Percentiles rank a stretch among this genome's conserved stretches.
Conservation (phyloP, 1,140 invertebrate genomes). For the Zaprionus ghesquierei region DNA sequence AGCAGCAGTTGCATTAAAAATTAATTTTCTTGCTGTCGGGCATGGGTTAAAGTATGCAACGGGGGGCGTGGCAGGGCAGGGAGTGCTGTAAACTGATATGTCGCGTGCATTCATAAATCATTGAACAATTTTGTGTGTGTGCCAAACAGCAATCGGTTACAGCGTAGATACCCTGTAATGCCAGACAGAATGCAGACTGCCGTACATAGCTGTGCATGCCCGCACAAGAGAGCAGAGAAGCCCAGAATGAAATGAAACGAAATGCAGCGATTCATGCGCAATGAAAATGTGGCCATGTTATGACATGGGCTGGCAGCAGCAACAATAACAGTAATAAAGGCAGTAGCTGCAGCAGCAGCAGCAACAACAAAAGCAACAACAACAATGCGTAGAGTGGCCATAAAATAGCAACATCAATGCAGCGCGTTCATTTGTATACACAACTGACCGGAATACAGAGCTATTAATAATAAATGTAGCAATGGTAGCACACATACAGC, state of each 20-base stretch:
- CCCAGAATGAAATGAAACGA: conserved; percentile 14
- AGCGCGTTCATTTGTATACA: conserved; percentile 63
- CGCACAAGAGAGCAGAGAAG: not conserved
- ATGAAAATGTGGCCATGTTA: conserved; percentile 66
- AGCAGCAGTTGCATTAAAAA: conserved; percentile 54
- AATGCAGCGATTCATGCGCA: conserved; percentile 52
- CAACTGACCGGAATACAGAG: conserved; percentile 72
- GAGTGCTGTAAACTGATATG: conserved; percentile 71
- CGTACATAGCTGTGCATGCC: not conserved
- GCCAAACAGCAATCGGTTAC: conserved; percentile 51
- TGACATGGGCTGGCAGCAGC: conserved; percentile 28
- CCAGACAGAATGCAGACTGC: not conserved
- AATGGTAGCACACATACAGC: conserved; percentile 22
- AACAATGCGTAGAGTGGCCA: conserved; percentile 55
- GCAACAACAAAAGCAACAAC: conserved; percentile 17
- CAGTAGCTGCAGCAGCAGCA: conserved; percentile 11
- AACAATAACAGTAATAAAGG: conserved; percentile 25
- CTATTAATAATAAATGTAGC: conserved; percentile 80
- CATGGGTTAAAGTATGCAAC: too few species aligned
- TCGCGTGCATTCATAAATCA: conserved; percentile 80
- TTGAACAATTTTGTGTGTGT: conserved; percentile 58
- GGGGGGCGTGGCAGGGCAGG: conserved; percentile 44
- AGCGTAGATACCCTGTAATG: conserved; percentile 20
- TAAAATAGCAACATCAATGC: conserved; percentile 79
- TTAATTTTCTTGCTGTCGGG: conserved; percentile 72